Evolutionary conservation across 2,797 vertebrate genomes (phyloP).

Genomic region (Crenichthys baileyi): DNA sequence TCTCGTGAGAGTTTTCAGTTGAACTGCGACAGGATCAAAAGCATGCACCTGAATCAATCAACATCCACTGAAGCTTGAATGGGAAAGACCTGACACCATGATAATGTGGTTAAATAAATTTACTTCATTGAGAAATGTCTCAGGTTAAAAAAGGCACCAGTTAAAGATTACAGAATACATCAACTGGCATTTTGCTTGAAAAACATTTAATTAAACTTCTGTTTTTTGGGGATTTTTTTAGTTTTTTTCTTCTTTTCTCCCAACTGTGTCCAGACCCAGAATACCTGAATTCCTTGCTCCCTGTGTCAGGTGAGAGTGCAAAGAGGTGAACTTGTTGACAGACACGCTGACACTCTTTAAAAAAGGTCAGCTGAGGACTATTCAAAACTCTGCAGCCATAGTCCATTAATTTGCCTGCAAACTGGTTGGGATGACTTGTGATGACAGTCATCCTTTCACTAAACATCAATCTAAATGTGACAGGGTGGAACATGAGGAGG

Average conservation of each 20-base stretch:
- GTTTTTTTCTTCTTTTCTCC: not conserved
- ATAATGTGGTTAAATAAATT: not conserved
- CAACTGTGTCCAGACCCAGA: conserved; percentile 16
- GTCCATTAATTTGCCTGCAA: conserved; percentile 35
- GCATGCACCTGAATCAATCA: conserved; percentile 1
- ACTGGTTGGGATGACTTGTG: not conserved
- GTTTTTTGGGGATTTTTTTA: not conserved
- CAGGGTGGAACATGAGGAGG: conserved; percentile 26
- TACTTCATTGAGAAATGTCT: not conserved
- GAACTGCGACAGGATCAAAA: conserved; percentile 5
- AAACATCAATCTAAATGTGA: conserved; percentile 21
- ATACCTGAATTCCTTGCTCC: conserved; percentile 27
- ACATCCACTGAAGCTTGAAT: not conserved
- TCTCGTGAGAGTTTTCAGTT: conserved; percentile 34
- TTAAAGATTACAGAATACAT: not conserved
- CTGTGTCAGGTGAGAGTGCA: not conserved
- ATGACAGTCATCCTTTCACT: conserved; percentile 49
- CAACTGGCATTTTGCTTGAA: not conserved
- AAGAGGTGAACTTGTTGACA: conserved; percentile 38
- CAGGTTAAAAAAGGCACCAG: not conserved
- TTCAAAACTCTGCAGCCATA: conserved; percentile 13
- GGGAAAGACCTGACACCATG: not conserved
- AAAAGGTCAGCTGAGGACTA: conserved; percentile 37
- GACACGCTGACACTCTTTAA: conserved; percentile 37
- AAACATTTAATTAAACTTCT: not conserved